Evolutionary conservation across 2,113 vertebrate genomes (phyloP), one percentile per base, ranked within the genome.

Genomic region (Callipepla californica): DNA sequence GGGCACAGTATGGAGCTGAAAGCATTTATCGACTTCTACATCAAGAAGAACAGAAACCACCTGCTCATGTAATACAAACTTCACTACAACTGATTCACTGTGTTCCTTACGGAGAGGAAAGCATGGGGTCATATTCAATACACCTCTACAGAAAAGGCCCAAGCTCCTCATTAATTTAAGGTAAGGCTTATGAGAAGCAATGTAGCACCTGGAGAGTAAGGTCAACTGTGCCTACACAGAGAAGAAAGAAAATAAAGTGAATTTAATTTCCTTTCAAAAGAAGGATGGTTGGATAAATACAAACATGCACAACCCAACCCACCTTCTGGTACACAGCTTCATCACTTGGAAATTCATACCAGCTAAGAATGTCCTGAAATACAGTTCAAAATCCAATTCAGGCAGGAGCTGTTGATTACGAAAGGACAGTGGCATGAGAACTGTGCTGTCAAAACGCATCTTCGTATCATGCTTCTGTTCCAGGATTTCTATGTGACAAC

Each of bases 81-180:
- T 73, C 47, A 44, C 77, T 69, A 76, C 61, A 93, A 69, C 55
- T 85, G n/a, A 55, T 73, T 94, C 87, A 72, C 75, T 1, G 0
- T 66, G 83, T 79, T 92, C 72, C 85, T 70, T 62, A 72, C 47
- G 51, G 23, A 67, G 28, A 90, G 51, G 45, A 84, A 93, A 88
- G 85, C 59, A 83, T 73, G 68, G 86, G 38, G 61, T 83, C 87
- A 89, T 16, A 87, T 53, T 72, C 67, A 80, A 57, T 57, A 89
- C 57, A 72, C 1, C 0, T 65, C 51, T 48, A 85, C 9, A 80
- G 58, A 73, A 91, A 92, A 83, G 34, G 48, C 73, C 63, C 63
- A 59, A 75, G 36, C 42, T 85, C 32, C 84, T 96, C 67, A 91
- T 92, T 92, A 92, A 89, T 83, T 88, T 92, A 61, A 87, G 58